These are phyloP conservation scores for Thecocarcelia acutangulata DNA, from an alignment of 2,888 invertebrate species.

Conservation along the genomic window DNA sequence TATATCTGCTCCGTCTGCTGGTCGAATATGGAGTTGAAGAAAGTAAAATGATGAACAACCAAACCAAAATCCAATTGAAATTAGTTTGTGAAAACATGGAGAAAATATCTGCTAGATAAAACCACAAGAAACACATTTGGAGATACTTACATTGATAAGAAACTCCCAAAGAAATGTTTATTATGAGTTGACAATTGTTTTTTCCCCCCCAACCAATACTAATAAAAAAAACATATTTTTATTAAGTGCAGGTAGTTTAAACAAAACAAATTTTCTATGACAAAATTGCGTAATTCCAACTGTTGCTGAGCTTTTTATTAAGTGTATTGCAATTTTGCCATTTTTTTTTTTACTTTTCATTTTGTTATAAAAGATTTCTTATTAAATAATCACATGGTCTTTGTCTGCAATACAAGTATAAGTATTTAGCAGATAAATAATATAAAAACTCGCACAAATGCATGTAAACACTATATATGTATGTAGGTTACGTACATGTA, in stretches of 20 bases:
- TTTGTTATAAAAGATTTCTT: slow-evolving; percentile 45
- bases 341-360: slow-evolving; percentile 8
- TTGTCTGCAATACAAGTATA: slow-evolving; percentile 39
- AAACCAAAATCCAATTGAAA: slow-evolving; percentile 47
- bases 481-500: no score
- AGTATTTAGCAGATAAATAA: slow-evolving; percentile 30
- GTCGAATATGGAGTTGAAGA: slow-evolving; percentile 23
- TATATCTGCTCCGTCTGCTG: slow-evolving; percentile 29
- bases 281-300: slow-evolving; percentile 57
- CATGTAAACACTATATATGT: neutral
- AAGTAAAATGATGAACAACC: slow-evolving; percentile 49
- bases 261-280: slow-evolving; percentile 45
- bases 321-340: neutral
- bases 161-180: slow-evolving; percentile 4
- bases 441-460: slow-evolving; percentile 13
- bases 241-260: neutral
- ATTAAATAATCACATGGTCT: slow-evolving; percentile 63
- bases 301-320: slow-evolving; percentile 14
- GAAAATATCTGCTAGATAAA: slow-evolving; percentile 2
- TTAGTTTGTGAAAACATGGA: slow-evolving; percentile 23
- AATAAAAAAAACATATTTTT: slow-evolving; percentile 34
- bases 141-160: neutral
- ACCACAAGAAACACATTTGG: neutral
- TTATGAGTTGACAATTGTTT: slow-evolving; percentile 15
- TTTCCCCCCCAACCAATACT: neutral